phyloP scores from a whole-genome alignment of 2,113 vertebrate genomes.

The Callipepla squamata region DNA sequence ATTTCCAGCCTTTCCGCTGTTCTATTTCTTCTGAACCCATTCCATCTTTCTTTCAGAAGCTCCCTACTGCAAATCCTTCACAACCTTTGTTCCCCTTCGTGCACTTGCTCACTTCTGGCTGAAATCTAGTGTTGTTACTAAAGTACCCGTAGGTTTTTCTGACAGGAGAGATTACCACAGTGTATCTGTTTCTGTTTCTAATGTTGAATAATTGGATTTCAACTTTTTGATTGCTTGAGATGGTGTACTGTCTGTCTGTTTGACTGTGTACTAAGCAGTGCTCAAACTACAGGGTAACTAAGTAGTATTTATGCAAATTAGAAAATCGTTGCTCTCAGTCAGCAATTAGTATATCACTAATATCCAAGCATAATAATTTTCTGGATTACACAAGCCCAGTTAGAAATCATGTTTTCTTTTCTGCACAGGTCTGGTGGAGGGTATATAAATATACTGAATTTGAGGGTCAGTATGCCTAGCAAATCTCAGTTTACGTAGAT shows the following conservation, averaged over 20 bases:
- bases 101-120: background rate
- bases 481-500: background rate
- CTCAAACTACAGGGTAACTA: background rate
- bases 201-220: background rate
- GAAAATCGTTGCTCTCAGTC: background rate
- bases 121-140: background rate
- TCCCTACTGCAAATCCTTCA: background rate
- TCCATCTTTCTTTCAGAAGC: background rate
- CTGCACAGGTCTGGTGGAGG: background rate
- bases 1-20: background rate
- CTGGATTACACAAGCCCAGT: background rate
- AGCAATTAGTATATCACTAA: slow-evolving; percentile 28
- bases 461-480: background rate
- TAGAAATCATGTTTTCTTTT: background rate
- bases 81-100: background rate
- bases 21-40: background rate
- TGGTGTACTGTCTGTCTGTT: background rate
- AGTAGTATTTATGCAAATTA: background rate
- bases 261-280: background rate
- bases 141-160: background rate
- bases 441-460: background rate
- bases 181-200: background rate
- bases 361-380: slow-evolving; percentile 4
- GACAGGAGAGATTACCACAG: background rate
- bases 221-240: background rate